phyloP scores from a whole-genome alignment of 2,888 invertebrate genomes.

The Mythimna ferrago region DNA sequence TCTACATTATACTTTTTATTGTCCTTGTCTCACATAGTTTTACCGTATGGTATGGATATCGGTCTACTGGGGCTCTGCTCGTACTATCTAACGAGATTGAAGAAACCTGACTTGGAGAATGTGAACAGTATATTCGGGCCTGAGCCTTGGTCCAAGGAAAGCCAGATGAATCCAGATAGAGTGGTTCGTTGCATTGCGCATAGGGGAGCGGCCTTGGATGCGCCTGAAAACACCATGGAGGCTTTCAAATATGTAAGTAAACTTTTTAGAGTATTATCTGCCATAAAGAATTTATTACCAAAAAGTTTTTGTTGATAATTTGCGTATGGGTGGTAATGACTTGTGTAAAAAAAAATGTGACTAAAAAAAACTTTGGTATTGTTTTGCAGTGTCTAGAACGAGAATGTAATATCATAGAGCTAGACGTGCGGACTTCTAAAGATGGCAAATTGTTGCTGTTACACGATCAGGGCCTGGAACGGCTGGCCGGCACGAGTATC shows the following conservation, averaged over 20 bases:
- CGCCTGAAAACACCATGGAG: slow-evolving; percentile 94
- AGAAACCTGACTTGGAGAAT: slow-evolving; percentile 81
- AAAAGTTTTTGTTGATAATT: not conserved
- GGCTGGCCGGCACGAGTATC: slow-evolving; percentile 91
- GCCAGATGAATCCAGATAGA: slow-evolving; percentile 81
- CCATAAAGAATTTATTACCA: not conserved
- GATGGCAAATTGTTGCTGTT: slow-evolving; percentile 94
- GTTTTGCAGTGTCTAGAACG: slow-evolving; percentile 92
- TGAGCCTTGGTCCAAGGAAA: slow-evolving; percentile 84
- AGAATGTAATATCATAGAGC: slow-evolving; percentile 94
- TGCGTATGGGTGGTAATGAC: too few species aligned
- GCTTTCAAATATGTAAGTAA: slow-evolving; percentile 93
- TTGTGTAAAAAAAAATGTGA: too few species aligned
- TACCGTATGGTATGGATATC: slow-evolving; percentile 84
- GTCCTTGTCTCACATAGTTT: slow-evolving; percentile 80
- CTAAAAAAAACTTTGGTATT: too few species aligned
- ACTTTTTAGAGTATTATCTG: not conserved
- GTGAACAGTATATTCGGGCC: slow-evolving; percentile 90
- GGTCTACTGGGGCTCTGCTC: slow-evolving; percentile 79
- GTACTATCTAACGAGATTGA: slow-evolving; percentile 81
- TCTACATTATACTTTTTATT: slow-evolving; percentile 74
- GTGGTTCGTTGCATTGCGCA: slow-evolving; percentile 93
- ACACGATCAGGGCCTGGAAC: slow-evolving; percentile 93
- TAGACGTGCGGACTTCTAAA: slow-evolving; percentile 94
- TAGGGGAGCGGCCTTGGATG: slow-evolving; percentile 94